Base-by-base conservation (phyloP, 1,140 invertebrate genomes). In the Oryctes rhinoceros region DNA sequence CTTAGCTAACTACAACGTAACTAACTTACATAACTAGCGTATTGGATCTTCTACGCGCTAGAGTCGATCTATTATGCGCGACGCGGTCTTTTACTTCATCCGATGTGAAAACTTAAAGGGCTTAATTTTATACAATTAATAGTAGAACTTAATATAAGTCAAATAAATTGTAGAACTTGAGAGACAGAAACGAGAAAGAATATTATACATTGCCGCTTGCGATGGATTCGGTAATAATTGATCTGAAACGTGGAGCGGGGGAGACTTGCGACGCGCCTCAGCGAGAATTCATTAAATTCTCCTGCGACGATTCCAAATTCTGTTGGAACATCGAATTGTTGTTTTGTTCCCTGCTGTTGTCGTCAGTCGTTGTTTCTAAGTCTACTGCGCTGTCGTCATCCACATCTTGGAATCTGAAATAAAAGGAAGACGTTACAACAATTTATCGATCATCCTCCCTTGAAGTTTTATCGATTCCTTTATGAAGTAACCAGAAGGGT, bases 251-350 rank as follows among this genome's bases (percentile, higher is more conserved):
- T 44, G 71, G n/a, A 18, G 5, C 18, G 5, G 3, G 5, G 3
- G 18, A 59, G 15, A 18, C 18, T 59, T n/a, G n/a, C 15, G 7
- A 7, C 9, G 7, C 20, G 65, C 0, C 79, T 84, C 81, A 85
- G 53, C 84, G 84, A 6, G 83, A 79, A 74, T 83, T 85, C 76
- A 84, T 81, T 59, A 81, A 71, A 35, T 86, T 85, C 5, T 85
- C 85, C 59, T 84, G 85, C 78, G 83, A 81, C 24, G 81, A 80
- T 80, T 87, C 85, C 81, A 87, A 80, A 67, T 87, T 86, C 78
- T 87, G 82, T 78, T 87, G 86, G 80, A 83, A 87, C 82, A 87
- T 84, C 6, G 82, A 85, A 80, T 88, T 88, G 80, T 88, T 88
- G 78, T 87, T 87, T 76, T 83, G 84, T 78, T 87, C 85, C 65